Evolutionary conservation across 2,888 invertebrate species (phyloP).

Genomic region (Zaprionus bogoriensis): DNA sequence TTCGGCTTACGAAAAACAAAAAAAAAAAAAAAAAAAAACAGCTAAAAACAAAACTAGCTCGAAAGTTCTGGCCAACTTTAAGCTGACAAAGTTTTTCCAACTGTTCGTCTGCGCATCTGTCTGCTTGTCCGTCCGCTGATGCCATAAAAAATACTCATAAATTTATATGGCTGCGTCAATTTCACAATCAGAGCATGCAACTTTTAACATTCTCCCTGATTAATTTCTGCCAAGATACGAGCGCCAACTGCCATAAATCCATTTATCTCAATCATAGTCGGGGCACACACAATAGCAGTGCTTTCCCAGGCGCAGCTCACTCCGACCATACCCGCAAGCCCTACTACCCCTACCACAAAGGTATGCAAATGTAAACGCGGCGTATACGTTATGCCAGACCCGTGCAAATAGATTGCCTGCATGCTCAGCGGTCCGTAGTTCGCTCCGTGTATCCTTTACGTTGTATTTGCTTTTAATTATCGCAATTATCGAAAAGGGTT

Average conservation of each 20-base stretch:
- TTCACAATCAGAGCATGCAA: slow-evolving; percentile 68
- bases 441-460: slow-evolving; percentile 46
- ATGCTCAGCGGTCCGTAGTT: slow-evolving; percentile 7
- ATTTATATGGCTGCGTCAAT: slow-evolving; percentile 67
- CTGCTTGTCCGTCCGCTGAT: slow-evolving; percentile 12
- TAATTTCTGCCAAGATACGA: slow-evolving; percentile 67
- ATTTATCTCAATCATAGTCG: slow-evolving; percentile 74
- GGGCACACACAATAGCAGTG: slow-evolving; percentile 40
- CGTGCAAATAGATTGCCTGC: slow-evolving; percentile 56
- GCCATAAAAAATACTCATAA: slow-evolving; percentile 55
- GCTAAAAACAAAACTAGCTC: not conserved
- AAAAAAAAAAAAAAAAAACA: not conserved
- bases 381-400: slow-evolving; percentile 58
- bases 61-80: not conserved
- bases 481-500: slow-evolving; percentile 79
- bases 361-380: slow-evolving; percentile 67
- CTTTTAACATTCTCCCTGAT: slow-evolving; percentile 69
- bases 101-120: slow-evolving; percentile 6
- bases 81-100: slow-evolving; percentile 30
- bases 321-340: not conserved
- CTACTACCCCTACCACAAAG: slow-evolving; percentile 1
- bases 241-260: slow-evolving; percentile 61
- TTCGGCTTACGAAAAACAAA: not conserved
- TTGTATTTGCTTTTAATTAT: slow-evolving; percentile 81
- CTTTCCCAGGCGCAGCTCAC: not conserved